Base-by-base conservation (phyloP, 2,797 vertebrate genomes). In the Centroberyx gerrardi region DNA sequence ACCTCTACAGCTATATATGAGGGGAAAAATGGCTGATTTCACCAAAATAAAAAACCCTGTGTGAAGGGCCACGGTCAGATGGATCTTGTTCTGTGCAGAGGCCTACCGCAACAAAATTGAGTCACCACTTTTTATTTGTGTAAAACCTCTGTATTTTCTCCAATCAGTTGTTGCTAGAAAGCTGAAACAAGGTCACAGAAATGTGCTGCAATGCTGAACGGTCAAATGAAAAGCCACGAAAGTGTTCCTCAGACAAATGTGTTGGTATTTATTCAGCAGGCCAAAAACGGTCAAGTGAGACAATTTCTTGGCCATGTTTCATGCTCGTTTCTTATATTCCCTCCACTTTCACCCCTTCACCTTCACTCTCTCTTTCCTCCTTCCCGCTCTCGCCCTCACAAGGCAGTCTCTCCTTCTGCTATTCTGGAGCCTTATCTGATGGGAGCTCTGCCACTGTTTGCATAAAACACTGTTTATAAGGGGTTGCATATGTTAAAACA, bases 401-500 rank as follows among this genome's bases (percentile, higher is more conserved):
- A 85, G 78, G 81, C 90, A 79, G 83, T 85, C 92, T 85, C 92
- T 90, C 90, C 81, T 85, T 93, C 92, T 93, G 90, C 89, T 88
- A 85, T 90, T 93, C 89, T 90, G 86, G 56, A 64, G 71, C 46
- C 87, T 93, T 95, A 95, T 96, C 95, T 94, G 95, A 96, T 95
- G 87, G 95, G 94, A 93, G 76, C 76, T 2, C 68, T 71, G 95
- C 94, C 94, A 93, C 93, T 94, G 92, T 94, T 95, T 95, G 93
- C 88, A 94, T 94, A 94, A 94, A 94, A 94, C 88, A 85, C 89
- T 92, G 92, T 94, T 95, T 94, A 94, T 95, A 95, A 95, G 90
- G 90, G 84, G 84, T 94, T 94, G 93, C 94, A 95, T 94, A 95
- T 95, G 93, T 95, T 92, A 90, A 90, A 92, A 94, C 88, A 93